A percentile compares a stretch with the other conserved stretches of the same genome.
phyloP scores from a whole-genome alignment of 2,113 vertebrate species.

The Mirza zaza region DNA sequence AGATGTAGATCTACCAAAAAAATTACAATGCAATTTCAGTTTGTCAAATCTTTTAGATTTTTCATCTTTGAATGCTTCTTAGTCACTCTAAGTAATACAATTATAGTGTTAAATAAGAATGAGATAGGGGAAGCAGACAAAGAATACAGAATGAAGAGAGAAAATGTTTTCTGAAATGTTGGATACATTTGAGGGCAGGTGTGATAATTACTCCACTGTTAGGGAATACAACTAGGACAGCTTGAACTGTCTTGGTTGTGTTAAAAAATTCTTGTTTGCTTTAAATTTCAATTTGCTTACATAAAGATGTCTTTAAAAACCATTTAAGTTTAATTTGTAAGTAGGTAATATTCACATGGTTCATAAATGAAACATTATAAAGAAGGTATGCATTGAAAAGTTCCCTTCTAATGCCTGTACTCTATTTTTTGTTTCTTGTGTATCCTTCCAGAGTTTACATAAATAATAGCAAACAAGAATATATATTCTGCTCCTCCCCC shows the following conservation, averaged over 20 bases:
- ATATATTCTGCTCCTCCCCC: too few species aligned
- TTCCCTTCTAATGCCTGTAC: too few species aligned
- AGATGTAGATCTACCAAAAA: not conserved
- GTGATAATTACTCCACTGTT: not conserved
- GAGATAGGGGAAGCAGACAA: not conserved
- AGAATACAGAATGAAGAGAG: not conserved
- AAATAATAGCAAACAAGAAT: too few species aligned
- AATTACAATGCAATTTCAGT: not conserved
- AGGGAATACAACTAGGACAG: not conserved
- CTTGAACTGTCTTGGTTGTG: not conserved
- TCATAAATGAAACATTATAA: not conserved
- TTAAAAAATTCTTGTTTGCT: slow-evolving; percentile 13
- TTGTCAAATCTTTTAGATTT: not conserved
- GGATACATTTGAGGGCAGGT: not conserved
- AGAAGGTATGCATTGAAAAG: not conserved
- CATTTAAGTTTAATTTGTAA: not conserved
- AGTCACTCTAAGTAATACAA: not conserved
- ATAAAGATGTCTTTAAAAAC: not conserved
- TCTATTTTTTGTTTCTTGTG: too few species aligned
- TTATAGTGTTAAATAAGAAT: slow-evolving; percentile 7
- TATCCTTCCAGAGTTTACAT: too few species aligned
- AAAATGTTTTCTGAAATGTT: not conserved
- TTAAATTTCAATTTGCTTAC: slow-evolving; percentile 44
- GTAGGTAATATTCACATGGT: not conserved
- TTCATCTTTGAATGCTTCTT: not conserved